Conservation (phyloP, 2,888 invertebrate species). For the Tolmerus cingulatus region DNA sequence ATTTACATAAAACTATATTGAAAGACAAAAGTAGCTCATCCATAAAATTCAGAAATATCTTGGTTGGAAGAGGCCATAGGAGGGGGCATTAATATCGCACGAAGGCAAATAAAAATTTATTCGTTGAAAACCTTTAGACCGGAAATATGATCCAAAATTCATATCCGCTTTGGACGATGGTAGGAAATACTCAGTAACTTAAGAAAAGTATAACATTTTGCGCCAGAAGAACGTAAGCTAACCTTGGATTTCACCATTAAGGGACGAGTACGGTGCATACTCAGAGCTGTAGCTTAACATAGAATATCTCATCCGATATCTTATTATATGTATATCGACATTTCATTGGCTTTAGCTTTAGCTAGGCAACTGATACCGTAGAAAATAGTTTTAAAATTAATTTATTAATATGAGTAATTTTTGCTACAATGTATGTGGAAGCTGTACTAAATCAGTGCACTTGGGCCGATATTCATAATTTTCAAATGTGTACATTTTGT, state of each 20-base stretch:
- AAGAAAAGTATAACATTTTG: conserved; percentile 1
- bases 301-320: not conserved
- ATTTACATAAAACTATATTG: not conserved
- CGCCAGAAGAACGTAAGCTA: conserved; percentile 1
- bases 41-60: conserved; percentile 21
- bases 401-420: no score
- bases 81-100: not conserved
- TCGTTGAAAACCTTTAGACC: conserved; percentile 33
- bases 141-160: conserved; percentile 45
- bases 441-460: no score
- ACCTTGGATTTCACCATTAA: not conserved
- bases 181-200: conserved; percentile 18
- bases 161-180: conserved; percentile 41
- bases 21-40: conserved; percentile 9
- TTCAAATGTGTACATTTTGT: no score
- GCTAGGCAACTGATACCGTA: not conserved
- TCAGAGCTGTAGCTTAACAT: not conserved
- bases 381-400: no score
- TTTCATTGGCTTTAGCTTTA: not conserved
- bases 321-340: not conserved
- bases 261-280: not conserved
- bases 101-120: conserved; percentile 17
- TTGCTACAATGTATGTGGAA: no score
- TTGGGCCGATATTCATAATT: no score
- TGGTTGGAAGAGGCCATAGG: not conserved